Base-by-base conservation (phyloP, 2,113 vertebrate genomes). In the Scomber japonicus region DNA sequence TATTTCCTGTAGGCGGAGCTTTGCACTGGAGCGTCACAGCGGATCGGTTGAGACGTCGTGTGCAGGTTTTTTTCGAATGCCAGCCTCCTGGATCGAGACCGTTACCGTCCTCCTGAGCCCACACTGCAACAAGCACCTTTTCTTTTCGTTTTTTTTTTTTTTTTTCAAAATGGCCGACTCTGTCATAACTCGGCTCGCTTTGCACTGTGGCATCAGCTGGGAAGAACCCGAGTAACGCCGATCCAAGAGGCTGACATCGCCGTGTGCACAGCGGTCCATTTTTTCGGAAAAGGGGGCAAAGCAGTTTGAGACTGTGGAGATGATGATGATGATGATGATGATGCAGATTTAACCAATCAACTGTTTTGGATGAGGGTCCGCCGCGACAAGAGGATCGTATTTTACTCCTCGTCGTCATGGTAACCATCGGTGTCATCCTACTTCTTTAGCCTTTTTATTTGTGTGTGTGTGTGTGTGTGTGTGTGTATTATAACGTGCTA, bases 1-100 rank as follows among this genome's bases (percentile, higher is more conserved):
- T 80, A 64, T 84, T 86, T 77, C 85, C 86, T 62, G 78, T 64
- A 69, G 91, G 88, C 72, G 89, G 93, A 89, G 91, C 88, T 89
- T 92, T 84, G 73, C 87, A 80, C 87, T 65, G 86, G 87, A 87
- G 66, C 83, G 49, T 71, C 91, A 48, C 46, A 65, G 63, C 6
- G 62, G 84, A 80, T 65, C 7, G 57, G 57, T 78, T 35, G 71
- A 73, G 75, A 53, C 13, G 2, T 55, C 7, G 31, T 35, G 31
- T 7, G 31, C 31, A 40, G 84, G 76, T 80, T 24, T 24, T 24
- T 24, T n/a, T n/a, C 12, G 67, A 59, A 15, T 83, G 80, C 5
- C 80, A 82, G 87, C 88, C 82, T 89, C 87, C 71, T 73, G 87
- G 88, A 87, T 87, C 64, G 65, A 14, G 2, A 53, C 55, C 9